Evolutionary conservation across 2,797 vertebrate genomes (phyloP), one percentile per base, ranked within the genome.

Genomic region (Pangasius djambal): DNA sequence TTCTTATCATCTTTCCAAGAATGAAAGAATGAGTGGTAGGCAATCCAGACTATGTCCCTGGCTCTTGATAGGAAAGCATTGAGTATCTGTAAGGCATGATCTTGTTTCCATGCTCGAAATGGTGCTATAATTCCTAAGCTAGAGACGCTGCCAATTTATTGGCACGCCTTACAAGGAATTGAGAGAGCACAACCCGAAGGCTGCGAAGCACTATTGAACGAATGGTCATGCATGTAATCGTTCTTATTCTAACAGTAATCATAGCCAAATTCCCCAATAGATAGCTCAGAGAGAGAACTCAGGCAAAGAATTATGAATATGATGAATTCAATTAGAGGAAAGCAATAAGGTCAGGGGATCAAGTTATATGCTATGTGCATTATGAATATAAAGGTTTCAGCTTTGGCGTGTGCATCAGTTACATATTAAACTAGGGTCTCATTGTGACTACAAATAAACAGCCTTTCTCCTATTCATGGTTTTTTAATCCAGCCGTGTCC

Each of bases 21-120:
- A 82, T 37, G 25, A 82, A 57, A 65, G 81, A 84, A 75, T 44
- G 18, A 81, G 55, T 61, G 52, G 57, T 52, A 82, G 86, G 48
- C 88, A 79, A 87, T 91, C 87, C 86, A 85, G 70, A 57, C 55
- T 92, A 89, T 88, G 91, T 91, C 87, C 87, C 86, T 9, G 88
- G 85, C 78, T 91, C 88, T 91, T 74, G 72, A 2, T 91, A 85
- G 78, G 57, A 87, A 86, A 90, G 89, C 74, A 79, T 90, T 89
- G 89, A 90, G 79, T 89, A 69, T 93, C 85, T 93, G 90, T 85
- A 89, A 91, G 90, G 77, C 89, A 77, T 90, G 92, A 90, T 93
- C 91, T 89, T 25, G 82, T 93, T 90, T 86, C 91, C 89, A 25
- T 94, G 92, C 89, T 93, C 94, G 83, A 89, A 91, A 94, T 93